Percentiles rank a stretch among this genome's conserved stretches.
phyloP scores from a whole-genome alignment of 1,140 invertebrate species.

The Drosophila aff. region DNA sequence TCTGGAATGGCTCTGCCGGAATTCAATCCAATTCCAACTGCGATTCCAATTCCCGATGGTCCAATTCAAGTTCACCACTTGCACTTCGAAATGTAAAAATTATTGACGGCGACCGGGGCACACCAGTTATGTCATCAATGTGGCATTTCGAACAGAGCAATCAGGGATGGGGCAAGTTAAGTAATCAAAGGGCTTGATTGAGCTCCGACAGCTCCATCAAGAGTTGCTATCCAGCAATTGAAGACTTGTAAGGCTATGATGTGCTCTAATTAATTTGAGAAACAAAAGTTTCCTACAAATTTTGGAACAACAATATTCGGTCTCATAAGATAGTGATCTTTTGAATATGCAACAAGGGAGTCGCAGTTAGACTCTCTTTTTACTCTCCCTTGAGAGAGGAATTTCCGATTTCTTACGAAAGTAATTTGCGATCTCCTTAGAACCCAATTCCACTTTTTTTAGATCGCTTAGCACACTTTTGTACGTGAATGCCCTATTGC shows the following conservation, averaged over 20 bases:
- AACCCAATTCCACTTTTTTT: no score
- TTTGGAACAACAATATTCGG: no score
- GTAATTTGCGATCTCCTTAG: no score
- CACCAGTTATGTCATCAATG: conserved; percentile 76
- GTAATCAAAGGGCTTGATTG: conserved; percentile 73
- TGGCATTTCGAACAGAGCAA: conserved; percentile 36
- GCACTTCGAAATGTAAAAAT: conserved; percentile 76
- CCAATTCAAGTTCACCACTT: conserved; percentile 80
- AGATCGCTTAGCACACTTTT: no score
- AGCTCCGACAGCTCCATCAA: conserved; percentile 3
- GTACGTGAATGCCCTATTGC: no score
- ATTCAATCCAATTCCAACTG: conserved; percentile 38
- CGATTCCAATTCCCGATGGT: conserved; percentile 63
- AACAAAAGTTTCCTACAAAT: no score
- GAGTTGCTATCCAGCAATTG: not conserved
- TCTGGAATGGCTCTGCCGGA: conserved; percentile 2
- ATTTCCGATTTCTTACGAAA: no score
- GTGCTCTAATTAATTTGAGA: not conserved
- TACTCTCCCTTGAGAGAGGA: no score
- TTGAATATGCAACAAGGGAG: no score
- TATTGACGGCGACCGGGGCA: conserved; percentile 32
- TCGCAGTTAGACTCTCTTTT: no score
- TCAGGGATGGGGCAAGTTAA: conserved; percentile 58
- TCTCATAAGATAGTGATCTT: no score
- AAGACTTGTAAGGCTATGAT: not conserved